Conservation (phyloP, 2,888 invertebrate genomes). For the Chrysina gloriosa region DNA sequence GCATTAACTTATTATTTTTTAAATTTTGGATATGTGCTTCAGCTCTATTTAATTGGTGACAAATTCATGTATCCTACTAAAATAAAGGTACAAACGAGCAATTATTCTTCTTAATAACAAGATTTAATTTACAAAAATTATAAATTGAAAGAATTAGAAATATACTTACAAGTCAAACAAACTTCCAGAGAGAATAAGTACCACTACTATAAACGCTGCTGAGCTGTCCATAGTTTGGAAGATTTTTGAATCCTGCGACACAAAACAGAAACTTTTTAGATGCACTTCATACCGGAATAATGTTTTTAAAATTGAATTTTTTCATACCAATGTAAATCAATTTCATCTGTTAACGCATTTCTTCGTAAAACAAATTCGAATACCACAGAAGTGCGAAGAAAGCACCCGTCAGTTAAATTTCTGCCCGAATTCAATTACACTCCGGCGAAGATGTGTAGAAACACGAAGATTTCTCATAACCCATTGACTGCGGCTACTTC, state of each 20-base stretch:
- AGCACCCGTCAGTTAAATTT: slow-evolving; percentile 4
- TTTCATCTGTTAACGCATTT: background rate
- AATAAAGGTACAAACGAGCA: too few species aligned
- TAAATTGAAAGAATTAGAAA: too few species aligned
- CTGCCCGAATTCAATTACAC: slow-evolving; percentile 19
- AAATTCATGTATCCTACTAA: too few species aligned
- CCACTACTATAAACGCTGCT: slow-evolving; percentile 20
- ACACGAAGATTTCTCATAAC: slow-evolving; percentile 25
- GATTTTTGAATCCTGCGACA: background rate
- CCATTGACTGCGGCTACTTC: slow-evolving; percentile 30
- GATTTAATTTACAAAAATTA: too few species aligned
- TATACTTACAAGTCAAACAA: slow-evolving; percentile 24
- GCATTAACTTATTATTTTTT: too few species aligned
- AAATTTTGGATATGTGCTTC: too few species aligned
- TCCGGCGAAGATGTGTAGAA: slow-evolving; percentile 25
- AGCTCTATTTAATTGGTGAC: too few species aligned
- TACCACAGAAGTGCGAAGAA: background rate
- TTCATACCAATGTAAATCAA: background rate
- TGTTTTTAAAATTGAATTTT: slow-evolving; percentile 6
- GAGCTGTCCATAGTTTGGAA: slow-evolving; percentile 25
- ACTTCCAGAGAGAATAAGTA: slow-evolving; percentile 18
- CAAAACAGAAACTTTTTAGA: slow-evolving; percentile 5
- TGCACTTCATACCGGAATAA: slow-evolving; percentile 10
- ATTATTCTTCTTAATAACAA: too few species aligned
- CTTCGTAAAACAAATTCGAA: background rate